These are phyloP conservation scores for Xenopus petersii DNA, from an alignment of 2,797 vertebrate genomes.

Conservation along the genomic window DNA sequence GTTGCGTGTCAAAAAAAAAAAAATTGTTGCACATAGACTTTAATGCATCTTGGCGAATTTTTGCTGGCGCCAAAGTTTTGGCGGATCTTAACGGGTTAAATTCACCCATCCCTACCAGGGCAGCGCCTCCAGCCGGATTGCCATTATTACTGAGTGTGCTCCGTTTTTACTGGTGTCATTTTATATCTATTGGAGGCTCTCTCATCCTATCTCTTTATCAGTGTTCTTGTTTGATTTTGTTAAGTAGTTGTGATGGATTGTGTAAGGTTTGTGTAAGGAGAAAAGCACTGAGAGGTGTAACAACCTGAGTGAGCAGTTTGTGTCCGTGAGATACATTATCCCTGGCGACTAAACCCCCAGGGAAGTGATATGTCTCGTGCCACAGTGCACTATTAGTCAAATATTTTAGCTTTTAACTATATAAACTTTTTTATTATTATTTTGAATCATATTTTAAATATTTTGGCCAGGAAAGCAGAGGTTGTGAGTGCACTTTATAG, in stretches of 20 bases:
- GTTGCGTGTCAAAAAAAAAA: no score
- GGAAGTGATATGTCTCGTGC: constrained; percentile 15
- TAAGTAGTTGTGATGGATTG: background rate
- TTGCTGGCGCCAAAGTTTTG: no score
- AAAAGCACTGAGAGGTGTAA: constrained; percentile 5
- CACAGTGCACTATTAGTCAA: constrained; percentile 43
- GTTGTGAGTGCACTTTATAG: constrained; percentile 43
- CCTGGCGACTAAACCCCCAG: constrained; percentile 6
- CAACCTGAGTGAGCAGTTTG: no score
- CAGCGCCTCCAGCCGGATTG: no score
- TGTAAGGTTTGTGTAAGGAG: background rate
- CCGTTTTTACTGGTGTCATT: constrained; percentile 11
- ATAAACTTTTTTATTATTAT: constrained; percentile 34
- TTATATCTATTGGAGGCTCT: constrained; percentile 12
- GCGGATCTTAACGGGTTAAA: no score
- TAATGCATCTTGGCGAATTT: no score
- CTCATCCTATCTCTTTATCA: background rate
- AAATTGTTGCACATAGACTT: no score
- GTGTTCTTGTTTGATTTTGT: constrained; percentile 3
- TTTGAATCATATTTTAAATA: constrained; percentile 45
- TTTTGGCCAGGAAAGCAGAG: constrained; percentile 24
- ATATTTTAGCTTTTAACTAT: constrained; percentile 44
- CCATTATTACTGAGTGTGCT: no score
- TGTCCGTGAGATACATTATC: background rate
- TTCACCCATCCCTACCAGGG: no score